A percentile compares a stretch with the other conserved stretches of the same genome.
These are phyloP conservation scores for Eurytoma californica DNA, from an alignment of 2,888 invertebrate genomes.

Conservation along the genomic window DNA sequence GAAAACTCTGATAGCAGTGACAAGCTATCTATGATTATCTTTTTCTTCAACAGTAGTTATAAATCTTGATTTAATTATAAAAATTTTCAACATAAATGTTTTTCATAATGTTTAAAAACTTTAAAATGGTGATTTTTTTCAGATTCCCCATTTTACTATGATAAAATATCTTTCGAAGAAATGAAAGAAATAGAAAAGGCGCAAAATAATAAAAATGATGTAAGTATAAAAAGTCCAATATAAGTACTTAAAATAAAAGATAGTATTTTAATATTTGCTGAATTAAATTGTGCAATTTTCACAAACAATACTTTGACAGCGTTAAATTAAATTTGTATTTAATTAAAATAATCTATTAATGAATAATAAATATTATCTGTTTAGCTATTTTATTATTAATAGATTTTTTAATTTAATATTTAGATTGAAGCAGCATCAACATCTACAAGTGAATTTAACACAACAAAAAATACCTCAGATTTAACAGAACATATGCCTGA, in stretches of 20 bases:
- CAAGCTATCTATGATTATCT: too few species aligned
- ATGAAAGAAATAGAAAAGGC: constrained; percentile 60
- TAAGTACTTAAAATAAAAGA: not conserved
- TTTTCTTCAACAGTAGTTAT: too few species aligned
- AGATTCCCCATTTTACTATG: constrained; percentile 42
- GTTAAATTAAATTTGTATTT: too few species aligned
- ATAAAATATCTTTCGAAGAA: constrained; percentile 54
- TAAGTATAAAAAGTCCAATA: constrained; percentile 34
- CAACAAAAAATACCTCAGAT: constrained; percentile 12
- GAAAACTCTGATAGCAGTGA: too few species aligned
- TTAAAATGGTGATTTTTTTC: constrained; percentile 14
- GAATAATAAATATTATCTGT: not conserved
- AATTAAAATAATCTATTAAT: too few species aligned
- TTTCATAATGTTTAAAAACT: not conserved
- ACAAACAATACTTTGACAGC: too few species aligned
- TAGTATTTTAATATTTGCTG: not conserved
- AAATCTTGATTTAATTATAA: too few species aligned
- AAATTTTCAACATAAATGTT: not conserved
- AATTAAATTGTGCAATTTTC: not conserved
- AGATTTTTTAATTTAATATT: not conserved
- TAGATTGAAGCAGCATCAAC: constrained; percentile 1
- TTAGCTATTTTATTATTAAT: not conserved
- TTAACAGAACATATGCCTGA: not conserved
- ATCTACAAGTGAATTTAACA: not conserved
- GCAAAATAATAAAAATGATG: constrained; percentile 59